A percentile compares a stretch with the other conserved stretches of the same genome.
Evolutionary conservation across 1,140 invertebrate genomes (phyloP).

Genomic region (Belonocnema kinseyi): DNA sequence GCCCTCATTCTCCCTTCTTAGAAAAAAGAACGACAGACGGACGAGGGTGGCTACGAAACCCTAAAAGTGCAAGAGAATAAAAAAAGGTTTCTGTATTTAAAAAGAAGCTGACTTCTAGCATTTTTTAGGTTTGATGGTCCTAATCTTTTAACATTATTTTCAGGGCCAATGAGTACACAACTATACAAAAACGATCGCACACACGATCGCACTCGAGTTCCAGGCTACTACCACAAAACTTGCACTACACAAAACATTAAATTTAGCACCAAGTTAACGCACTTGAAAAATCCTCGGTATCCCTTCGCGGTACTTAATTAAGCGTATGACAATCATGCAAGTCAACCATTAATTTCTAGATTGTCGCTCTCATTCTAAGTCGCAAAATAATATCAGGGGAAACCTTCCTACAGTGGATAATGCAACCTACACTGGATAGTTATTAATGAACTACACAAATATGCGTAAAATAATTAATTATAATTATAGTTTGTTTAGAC

Average conservation of each 20-base stretch:
- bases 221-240: constrained; percentile 66
- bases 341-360: constrained; percentile 24
- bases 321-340: constrained; percentile 4
- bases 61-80: too few relatives aligned
- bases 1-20: too few relatives aligned
- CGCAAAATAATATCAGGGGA: constrained; percentile 13
- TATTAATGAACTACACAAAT: too few relatives aligned
- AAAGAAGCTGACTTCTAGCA: too few relatives aligned
- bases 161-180: constrained; percentile 66
- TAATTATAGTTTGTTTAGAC: too few relatives aligned
- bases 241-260: constrained; percentile 68
- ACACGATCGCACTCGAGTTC: constrained; percentile 59
- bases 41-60: too few relatives aligned
- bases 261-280: constrained; percentile 55
- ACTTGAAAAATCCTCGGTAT: constrained; percentile 47
- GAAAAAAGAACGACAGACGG: too few relatives aligned
- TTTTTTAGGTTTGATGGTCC: not conserved
- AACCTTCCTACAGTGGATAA: too few relatives aligned
- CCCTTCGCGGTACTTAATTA: constrained; percentile 4
- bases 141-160: constrained; percentile 61
- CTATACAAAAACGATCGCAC: constrained; percentile 64
- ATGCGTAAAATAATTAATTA: too few relatives aligned
- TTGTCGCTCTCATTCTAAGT: constrained; percentile 33
- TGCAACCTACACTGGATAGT: too few relatives aligned
- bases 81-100: too few relatives aligned